phyloP scores from a whole-genome alignment of 2,888 invertebrate genomes.

The Sinotaia quadrata region DNA sequence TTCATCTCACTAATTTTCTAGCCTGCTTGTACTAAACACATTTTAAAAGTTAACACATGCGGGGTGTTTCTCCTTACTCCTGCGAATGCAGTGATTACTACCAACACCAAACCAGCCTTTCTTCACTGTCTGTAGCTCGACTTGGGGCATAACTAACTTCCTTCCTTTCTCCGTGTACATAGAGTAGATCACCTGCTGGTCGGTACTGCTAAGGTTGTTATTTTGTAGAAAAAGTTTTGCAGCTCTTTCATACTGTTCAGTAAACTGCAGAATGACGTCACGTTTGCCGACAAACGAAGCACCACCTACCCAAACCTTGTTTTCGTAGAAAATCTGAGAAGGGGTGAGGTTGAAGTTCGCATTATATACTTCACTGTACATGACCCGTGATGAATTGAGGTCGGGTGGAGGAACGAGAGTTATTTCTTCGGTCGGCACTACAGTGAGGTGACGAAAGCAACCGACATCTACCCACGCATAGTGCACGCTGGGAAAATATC shows the following conservation, averaged over 20 bases:
- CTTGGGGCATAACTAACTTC: not conserved
- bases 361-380: not conserved
- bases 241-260: slow-evolving; percentile 3
- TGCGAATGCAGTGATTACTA: no score
- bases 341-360: not conserved
- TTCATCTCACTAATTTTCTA: no score
- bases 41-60: no score
- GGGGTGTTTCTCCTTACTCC: no score
- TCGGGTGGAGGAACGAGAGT: not conserved
- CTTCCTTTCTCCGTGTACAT: not conserved
- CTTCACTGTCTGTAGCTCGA: not conserved
- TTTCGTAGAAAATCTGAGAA: not conserved
- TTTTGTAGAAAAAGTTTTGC: not conserved
- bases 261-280: slow-evolving; percentile 6
- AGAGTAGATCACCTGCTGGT: slow-evolving; percentile 20
- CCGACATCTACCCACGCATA: slow-evolving; percentile 22
- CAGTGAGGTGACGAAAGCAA: not conserved
- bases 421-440: not conserved
- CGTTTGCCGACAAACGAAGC: slow-evolving; percentile 16
- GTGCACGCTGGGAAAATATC: not conserved
- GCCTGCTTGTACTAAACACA: no score
- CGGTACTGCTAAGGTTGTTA: slow-evolving; percentile 9
- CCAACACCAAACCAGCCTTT: not conserved
- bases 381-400: not conserved
- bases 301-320: slow-evolving; percentile 23